Percentiles rank a stretch among this genome's conserved stretches.
Conservation (phyloP, 2,888 invertebrate species). For the Stenchaetothrips biformis region DNA sequence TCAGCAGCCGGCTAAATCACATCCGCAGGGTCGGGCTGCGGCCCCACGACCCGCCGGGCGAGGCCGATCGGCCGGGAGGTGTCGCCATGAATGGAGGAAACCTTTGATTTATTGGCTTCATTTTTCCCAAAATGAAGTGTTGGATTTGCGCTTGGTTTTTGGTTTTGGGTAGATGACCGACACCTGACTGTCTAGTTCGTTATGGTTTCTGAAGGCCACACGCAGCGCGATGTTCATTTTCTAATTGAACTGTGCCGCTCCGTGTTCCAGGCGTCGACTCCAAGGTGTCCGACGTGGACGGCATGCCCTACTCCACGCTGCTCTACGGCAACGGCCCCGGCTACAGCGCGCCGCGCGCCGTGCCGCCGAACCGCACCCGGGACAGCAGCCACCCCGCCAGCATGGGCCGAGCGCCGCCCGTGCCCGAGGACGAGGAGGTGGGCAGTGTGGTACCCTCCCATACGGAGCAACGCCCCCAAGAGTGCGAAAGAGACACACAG, state of each 20-base stretch:
- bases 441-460: not conserved
- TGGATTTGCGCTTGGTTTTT: too few species aligned
- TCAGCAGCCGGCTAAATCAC: not conserved
- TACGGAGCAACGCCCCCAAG: not conserved
- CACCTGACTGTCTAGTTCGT: too few species aligned
- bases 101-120: too few species aligned
- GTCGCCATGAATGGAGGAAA: too few species aligned
- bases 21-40: not conserved
- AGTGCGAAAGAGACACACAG: too few species aligned
- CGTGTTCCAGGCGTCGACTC: constrained; percentile 61
- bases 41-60: not conserved
- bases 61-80: not conserved
- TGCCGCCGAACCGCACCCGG: constrained; percentile 44
- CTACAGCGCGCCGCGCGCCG: constrained; percentile 58
- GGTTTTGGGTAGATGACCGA: too few species aligned
- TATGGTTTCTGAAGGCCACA: too few species aligned
- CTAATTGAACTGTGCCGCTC: not conserved
- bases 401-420: not conserved
- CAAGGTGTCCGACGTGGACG: constrained; percentile 68
- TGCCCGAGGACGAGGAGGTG: constrained; percentile 76
- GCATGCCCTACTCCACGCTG: constrained; percentile 67
- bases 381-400: constrained; percentile 44
- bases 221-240: too few species aligned
- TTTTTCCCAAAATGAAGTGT: too few species aligned
- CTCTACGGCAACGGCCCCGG: constrained; percentile 75